These are phyloP conservation scores for Caretta caretta DNA, from an alignment of 2,113 vertebrate species.

Conservation along the genomic window DNA sequence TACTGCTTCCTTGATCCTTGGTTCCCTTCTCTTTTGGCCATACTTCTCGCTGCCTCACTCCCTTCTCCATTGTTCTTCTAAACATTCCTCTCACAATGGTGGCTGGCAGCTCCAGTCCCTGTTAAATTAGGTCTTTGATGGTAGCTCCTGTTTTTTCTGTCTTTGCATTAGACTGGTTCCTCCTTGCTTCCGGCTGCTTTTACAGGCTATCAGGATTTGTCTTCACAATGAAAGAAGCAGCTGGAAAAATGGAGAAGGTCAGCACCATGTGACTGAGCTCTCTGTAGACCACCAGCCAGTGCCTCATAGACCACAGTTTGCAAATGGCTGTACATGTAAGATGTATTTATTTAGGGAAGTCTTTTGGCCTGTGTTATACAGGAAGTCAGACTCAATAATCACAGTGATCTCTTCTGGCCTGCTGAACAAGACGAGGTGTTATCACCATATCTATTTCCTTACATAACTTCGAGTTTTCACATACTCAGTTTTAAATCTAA, in stretches of 20 bases:
- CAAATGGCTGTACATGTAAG: neutral
- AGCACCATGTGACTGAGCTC: neutral
- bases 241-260: neutral
- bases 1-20: accelerated
- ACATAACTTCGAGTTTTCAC: neutral
- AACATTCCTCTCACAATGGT: neutral
- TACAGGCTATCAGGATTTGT: neutral
- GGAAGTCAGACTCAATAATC: neutral
- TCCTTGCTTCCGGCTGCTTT: neutral
- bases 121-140: neutral
- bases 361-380: neutral
- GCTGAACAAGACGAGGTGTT: neutral
- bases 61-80: neutral
- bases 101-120: neutral
- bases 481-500: conserved; percentile 34
- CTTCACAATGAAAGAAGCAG: neutral
- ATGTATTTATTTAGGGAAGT: neutral
- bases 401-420: neutral
- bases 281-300: neutral
- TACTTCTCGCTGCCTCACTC: neutral
- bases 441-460: neutral
- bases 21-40: neutral
- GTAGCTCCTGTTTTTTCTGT: neutral
- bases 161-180: neutral
- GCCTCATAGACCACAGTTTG: neutral